These are phyloP conservation scores for Caradrina clavipalpis DNA, from an alignment of 2,888 invertebrate genomes.

Conservation along the genomic window DNA sequence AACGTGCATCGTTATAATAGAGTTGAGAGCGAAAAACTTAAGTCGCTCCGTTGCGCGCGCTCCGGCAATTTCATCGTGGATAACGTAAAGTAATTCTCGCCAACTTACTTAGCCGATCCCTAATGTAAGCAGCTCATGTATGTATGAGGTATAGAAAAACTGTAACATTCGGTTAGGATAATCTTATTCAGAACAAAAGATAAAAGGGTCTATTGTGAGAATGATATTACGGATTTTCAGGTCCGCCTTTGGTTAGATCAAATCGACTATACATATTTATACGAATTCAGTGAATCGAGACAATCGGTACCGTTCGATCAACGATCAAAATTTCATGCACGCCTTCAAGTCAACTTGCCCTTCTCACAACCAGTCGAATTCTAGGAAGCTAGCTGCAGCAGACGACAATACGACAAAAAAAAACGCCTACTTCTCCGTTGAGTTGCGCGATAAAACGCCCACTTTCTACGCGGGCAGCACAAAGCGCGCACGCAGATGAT, in stretches of 20 bases:
- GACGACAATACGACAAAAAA: constrained; percentile 49
- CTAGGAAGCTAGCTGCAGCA: constrained; percentile 39
- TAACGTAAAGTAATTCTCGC: constrained; percentile 56
- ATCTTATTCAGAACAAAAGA: constrained; percentile 34
- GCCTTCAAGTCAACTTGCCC: constrained; percentile 18
- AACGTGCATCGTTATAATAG: constrained; percentile 67
- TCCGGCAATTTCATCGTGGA: constrained; percentile 63
- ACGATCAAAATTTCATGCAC: constrained; percentile 21
- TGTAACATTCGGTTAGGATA: constrained; percentile 27
- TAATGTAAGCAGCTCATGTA: constrained; percentile 23
- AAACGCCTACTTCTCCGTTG: constrained; percentile 52
- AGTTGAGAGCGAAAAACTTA: constrained; percentile 72
- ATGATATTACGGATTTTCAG: constrained; percentile 33
- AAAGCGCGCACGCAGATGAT: constrained; percentile 70
- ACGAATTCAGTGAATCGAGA: constrained; percentile 29
- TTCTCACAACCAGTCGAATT: constrained; percentile 23
- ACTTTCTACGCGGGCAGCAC: constrained; percentile 69
- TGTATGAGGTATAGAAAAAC: constrained; percentile 17
- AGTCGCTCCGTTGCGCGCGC: constrained; percentile 74
- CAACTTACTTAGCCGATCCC: constrained; percentile 25
- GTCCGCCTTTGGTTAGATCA: constrained; percentile 13
- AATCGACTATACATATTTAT: constrained; percentile 30
- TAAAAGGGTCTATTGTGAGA: constrained; percentile 42
- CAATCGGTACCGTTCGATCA: constrained; percentile 23
- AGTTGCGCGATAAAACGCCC: constrained; percentile 65